Conservation (phyloP, 2,888 invertebrate species). For the Phaonia tiefii region DNA sequence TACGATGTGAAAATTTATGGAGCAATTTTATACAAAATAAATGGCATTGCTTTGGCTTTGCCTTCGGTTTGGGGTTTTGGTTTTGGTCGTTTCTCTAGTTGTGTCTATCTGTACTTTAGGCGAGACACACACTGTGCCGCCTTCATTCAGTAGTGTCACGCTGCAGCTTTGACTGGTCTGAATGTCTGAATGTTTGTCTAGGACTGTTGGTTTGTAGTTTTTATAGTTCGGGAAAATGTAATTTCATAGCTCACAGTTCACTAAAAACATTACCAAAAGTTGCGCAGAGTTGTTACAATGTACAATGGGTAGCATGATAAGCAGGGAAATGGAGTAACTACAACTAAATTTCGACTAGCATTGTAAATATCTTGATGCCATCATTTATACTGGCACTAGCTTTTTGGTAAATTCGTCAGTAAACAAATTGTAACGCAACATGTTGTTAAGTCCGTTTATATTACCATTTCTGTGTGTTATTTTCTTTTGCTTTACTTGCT, state of each 20-base stretch:
- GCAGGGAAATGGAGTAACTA: no score
- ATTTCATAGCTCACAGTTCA: constrained; percentile 55
- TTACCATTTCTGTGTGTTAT: no score
- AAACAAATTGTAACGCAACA: no score
- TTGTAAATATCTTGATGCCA: no score
- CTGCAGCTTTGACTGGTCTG: constrained; percentile 5
- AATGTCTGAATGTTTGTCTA: not conserved
- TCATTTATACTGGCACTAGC: no score
- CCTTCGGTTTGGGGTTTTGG: not conserved
- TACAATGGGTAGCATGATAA: not conserved
- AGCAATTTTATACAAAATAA: constrained; percentile 70
- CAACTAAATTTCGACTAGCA: no score
- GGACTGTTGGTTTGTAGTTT: constrained; percentile 16
- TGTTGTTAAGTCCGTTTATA: no score
- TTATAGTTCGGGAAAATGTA: constrained; percentile 32
- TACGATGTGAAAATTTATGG: constrained; percentile 70
- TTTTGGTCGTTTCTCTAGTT: constrained; percentile 2
- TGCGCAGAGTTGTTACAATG: not conserved
- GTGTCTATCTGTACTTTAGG: constrained; percentile 40
- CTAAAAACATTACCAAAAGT: constrained; percentile 29
- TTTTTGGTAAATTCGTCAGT: no score
- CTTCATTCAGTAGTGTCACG: constrained; percentile 32
- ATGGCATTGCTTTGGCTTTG: constrained; percentile 57
- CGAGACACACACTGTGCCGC: constrained; percentile 53
- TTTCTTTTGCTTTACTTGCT: no score